A percentile compares a stretch with the other conserved stretches of the same genome.
Evolutionary conservation across 2,113 vertebrate species (phyloP).

Genomic region (Neolamprologus tretocephalus): DNA sequence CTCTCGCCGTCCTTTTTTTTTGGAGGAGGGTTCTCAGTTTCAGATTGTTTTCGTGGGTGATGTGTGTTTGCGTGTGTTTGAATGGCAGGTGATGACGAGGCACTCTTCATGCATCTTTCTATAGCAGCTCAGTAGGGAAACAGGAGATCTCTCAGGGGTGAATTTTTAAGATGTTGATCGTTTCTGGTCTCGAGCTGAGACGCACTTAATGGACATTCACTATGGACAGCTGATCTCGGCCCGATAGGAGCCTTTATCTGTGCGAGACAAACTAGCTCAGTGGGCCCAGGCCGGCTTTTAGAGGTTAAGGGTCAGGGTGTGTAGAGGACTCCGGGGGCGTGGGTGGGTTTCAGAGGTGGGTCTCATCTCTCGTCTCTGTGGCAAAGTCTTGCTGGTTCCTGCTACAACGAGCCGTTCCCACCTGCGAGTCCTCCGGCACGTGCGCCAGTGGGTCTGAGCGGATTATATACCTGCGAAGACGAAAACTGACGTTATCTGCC

Average conservation of each 20-base stretch:
- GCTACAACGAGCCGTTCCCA: constrained; percentile 61
- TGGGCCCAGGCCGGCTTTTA: neutral
- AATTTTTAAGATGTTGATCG: neutral
- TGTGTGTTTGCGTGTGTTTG: neutral
- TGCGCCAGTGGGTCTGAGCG: constrained; percentile 90
- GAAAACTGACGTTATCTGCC: neutral
- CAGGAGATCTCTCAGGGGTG: neutral
- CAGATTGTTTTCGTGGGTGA: neutral
- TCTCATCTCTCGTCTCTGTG: constrained; percentile 82
- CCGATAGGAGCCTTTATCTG: neutral
- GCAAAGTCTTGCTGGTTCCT: constrained; percentile 74
- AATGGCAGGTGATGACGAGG: constrained; percentile 23
- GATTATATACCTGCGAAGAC: constrained; percentile 82
- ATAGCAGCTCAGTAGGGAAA: constrained; percentile 39
- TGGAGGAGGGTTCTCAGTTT: neutral
- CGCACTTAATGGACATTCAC: constrained; percentile 5
- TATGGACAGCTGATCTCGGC: neutral
- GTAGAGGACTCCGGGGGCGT: neutral
- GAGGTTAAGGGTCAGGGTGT: constrained; percentile 18
- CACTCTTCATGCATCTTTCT: constrained; percentile 64
- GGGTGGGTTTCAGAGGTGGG: constrained; percentile 65
- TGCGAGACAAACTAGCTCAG: neutral
- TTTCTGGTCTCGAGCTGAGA: neutral
- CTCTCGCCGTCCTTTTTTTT: neutral
- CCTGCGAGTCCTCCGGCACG: constrained; percentile 73